A percentile compares a stretch with the other conserved stretches of the same genome.
Evolutionary conservation across 2,888 invertebrate species (phyloP).

Genomic region (Drosophila tripunctata): DNA sequence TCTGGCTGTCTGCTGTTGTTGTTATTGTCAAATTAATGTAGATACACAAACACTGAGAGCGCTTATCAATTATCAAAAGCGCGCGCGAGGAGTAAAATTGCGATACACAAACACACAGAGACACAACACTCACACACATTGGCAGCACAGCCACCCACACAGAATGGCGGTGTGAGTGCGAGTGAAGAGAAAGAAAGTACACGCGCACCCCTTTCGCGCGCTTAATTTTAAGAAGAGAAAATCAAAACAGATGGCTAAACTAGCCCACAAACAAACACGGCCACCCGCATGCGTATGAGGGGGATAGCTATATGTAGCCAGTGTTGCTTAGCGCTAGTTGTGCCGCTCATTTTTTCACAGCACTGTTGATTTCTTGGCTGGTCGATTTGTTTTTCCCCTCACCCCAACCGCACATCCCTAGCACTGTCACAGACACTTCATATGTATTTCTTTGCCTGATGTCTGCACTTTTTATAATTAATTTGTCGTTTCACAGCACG

Average conservation of each 20-base stretch:
- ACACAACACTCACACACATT: constrained; percentile 42
- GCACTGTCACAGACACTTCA: constrained; percentile 10
- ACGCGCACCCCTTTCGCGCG: constrained; percentile 79
- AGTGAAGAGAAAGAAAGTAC: constrained; percentile 73
- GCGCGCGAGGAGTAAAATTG: constrained; percentile 56
- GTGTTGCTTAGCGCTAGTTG: constrained; percentile 54
- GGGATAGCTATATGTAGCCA: constrained; percentile 42
- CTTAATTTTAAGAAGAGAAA: constrained; percentile 77
- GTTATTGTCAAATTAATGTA: constrained; percentile 46
- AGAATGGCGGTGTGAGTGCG: too few relatives aligned
- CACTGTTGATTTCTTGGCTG: constrained; percentile 62
- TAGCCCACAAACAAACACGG: constrained; percentile 61
- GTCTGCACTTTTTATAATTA: constrained; percentile 63
- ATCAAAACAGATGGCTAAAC: constrained; percentile 72
- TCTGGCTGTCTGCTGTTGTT: constrained; percentile 21
- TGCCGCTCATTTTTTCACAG: constrained; percentile 62
- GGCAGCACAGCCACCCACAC: too few relatives aligned
- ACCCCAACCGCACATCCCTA: too few relatives aligned
- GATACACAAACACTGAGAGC: constrained; percentile 57
- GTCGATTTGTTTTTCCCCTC: constrained; percentile 42
- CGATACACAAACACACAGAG: constrained; percentile 47
- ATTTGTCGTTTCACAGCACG: constrained; percentile 35
- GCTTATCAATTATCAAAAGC: constrained; percentile 71
- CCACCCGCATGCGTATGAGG: constrained; percentile 41
- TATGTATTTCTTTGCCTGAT: constrained; percentile 40